Evolutionary conservation across 2,113 vertebrate genomes (phyloP).

Genomic region (Bombycilla garrulus): DNA sequence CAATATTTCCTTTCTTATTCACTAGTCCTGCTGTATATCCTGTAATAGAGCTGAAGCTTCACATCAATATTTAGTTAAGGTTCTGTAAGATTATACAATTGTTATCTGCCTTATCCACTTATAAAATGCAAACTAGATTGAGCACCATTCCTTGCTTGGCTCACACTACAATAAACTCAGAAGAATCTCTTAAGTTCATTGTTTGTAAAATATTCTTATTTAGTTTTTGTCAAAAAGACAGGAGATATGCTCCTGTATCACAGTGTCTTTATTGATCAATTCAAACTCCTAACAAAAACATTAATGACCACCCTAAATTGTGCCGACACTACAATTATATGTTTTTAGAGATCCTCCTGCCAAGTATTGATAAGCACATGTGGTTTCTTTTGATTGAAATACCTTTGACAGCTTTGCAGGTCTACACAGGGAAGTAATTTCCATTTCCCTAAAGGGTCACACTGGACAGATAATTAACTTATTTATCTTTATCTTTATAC

Average conservation of each 20-base stretch:
- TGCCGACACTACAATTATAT: neutral
- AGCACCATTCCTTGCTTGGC: neutral
- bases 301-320: neutral
- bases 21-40: neutral
- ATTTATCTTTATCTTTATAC: neutral
- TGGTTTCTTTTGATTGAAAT: neutral
- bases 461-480: neutral
- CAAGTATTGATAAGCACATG: neutral
- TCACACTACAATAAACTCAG: neutral
- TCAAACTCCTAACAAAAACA: neutral
- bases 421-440: neutral
- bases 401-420: neutral
- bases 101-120: neutral
- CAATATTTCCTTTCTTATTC: neutral
- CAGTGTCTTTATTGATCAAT: neutral
- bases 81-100: neutral
- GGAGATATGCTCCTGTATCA: neutral
- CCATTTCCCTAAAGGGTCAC: neutral
- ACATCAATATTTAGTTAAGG: neutral
- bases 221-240: neutral
- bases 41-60: neutral
- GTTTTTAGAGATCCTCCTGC: neutral
- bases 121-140: neutral
- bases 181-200: neutral
- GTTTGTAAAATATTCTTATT: neutral